Conservation (phyloP, 1,140 invertebrate genomes). For the Scaptomyza montana region DNA sequence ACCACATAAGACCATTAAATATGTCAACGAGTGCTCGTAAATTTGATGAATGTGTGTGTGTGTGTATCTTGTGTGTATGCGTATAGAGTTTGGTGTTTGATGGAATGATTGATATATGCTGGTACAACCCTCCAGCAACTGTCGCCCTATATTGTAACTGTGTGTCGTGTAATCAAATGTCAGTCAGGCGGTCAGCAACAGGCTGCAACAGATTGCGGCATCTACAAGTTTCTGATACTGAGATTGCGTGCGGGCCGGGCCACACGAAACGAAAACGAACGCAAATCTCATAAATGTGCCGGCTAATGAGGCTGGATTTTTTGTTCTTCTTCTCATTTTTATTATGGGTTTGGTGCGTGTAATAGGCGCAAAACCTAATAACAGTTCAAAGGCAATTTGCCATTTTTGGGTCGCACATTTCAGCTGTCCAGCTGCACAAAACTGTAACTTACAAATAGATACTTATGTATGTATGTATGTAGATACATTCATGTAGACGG, state of each 20-base stretch:
- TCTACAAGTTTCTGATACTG: not conserved
- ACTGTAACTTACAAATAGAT: not conserved
- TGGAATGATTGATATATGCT: conserved; percentile 58
- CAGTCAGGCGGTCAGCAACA: conserved; percentile 23
- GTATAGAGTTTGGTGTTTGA: conserved; percentile 23
- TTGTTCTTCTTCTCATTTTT: too few relatives aligned
- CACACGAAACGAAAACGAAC: too few relatives aligned
- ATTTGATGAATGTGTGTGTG: conserved; percentile 38
- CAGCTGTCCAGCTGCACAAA: conserved; percentile 3
- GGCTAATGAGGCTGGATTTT: conserved; percentile 33
- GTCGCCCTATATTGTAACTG: conserved; percentile 30
- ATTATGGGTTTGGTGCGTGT: conserved; percentile 1
- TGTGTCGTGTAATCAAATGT: not conserved
- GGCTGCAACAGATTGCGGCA: conserved; percentile 38
- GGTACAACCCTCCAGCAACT: conserved; percentile 46
- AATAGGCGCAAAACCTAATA: conserved; percentile 37
- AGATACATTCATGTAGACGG: not conserved
- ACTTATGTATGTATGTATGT: not conserved
- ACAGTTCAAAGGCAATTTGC: conserved; percentile 49
- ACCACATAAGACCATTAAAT: conserved; percentile 32
- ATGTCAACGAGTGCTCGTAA: conserved; percentile 48
- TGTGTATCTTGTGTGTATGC: conserved; percentile 2
- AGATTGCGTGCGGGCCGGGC: conserved; percentile 29
- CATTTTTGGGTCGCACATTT: conserved; percentile 13
- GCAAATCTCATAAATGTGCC: conserved; percentile 22